phyloP scores from a whole-genome alignment of 2,797 vertebrate species.

The Oreochromis mossambicus region DNA sequence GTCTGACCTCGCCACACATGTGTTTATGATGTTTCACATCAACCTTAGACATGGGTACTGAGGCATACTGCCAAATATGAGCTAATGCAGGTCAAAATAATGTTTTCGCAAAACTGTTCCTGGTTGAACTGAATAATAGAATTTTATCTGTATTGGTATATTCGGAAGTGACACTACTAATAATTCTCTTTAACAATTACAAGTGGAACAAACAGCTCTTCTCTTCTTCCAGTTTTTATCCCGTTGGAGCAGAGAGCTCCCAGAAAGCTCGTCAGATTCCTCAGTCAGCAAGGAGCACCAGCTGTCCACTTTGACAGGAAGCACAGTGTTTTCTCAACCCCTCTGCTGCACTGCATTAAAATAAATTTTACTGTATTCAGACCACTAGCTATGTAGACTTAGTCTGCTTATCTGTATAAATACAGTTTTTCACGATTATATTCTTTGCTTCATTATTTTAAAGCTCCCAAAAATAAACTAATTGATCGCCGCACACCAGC shows the following conservation, averaged over 20 bases:
- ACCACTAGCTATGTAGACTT: background rate
- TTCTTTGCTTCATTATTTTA: background rate
- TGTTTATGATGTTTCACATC: background rate
- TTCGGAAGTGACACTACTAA: background rate
- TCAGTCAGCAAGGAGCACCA: constrained; percentile 19
- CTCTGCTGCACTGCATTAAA: constrained; percentile 9
- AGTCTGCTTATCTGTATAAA: background rate
- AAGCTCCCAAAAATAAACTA: background rate
- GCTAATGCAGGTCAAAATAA: background rate
- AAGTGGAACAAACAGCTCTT: background rate
- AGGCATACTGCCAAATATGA: background rate
- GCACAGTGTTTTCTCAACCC: constrained; percentile 42
- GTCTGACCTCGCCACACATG: background rate
- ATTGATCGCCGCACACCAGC: constrained; percentile 13
- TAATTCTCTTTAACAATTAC: background rate
- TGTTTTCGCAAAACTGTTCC: background rate
- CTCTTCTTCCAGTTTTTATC: background rate
- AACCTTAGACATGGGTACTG: background rate
- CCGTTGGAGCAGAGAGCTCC: constrained; percentile 6
- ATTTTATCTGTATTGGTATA: background rate
- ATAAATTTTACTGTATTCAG: constrained; percentile 1
- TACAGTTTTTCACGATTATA: background rate
- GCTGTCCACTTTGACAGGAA: constrained; percentile 48
- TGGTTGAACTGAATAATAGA: background rate
- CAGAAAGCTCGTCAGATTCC: constrained; percentile 13